Percentiles rank a stretch among this genome's conserved stretches.
phyloP scores from a whole-genome alignment of 2,888 invertebrate genomes.

The Brachynemurus nebulosus region DNA sequence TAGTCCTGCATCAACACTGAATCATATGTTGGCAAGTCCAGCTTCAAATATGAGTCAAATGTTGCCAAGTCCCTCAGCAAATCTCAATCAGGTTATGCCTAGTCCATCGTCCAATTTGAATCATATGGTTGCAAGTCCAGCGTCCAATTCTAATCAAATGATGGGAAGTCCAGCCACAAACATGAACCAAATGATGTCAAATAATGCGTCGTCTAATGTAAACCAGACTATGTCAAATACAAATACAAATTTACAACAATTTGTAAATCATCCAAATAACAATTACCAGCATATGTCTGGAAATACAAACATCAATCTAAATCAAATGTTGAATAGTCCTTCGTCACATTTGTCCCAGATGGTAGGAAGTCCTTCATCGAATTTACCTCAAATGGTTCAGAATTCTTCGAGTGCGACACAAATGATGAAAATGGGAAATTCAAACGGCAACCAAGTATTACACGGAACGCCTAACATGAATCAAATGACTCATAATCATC shows the following conservation, averaged over 20 bases:
- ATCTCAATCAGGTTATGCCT: constrained; percentile 18
- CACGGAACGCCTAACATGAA: constrained; percentile 5
- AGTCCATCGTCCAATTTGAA: constrained; percentile 19
- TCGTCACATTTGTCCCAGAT: constrained; percentile 14
- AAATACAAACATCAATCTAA: constrained; percentile 17
- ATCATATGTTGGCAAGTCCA: constrained; percentile 22
- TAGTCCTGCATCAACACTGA: constrained; percentile 22
- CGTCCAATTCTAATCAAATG: constrained; percentile 16
- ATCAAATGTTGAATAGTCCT: constrained; percentile 19
- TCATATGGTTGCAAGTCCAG: constrained; percentile 20
- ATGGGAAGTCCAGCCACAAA: constrained; percentile 16
- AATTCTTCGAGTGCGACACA: not conserved
- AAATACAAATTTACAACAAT: constrained; percentile 18
- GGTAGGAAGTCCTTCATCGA: constrained; percentile 17
- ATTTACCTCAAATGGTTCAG: constrained; percentile 23
- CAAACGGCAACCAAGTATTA: constrained; percentile 9
- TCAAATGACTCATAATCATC: too few species aligned
- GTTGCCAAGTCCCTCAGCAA: constrained; percentile 22
- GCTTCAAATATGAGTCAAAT: constrained; percentile 21
- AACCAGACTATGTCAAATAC: constrained; percentile 20
- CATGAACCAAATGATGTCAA: constrained; percentile 24
- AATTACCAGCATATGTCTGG: constrained; percentile 18
- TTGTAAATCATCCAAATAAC: constrained; percentile 22
- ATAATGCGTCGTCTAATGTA: constrained; percentile 17
- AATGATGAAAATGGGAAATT: constrained; percentile 2